Base-by-base conservation (phyloP, 2,797 vertebrate species). In the Galaxias olidus region DNA sequence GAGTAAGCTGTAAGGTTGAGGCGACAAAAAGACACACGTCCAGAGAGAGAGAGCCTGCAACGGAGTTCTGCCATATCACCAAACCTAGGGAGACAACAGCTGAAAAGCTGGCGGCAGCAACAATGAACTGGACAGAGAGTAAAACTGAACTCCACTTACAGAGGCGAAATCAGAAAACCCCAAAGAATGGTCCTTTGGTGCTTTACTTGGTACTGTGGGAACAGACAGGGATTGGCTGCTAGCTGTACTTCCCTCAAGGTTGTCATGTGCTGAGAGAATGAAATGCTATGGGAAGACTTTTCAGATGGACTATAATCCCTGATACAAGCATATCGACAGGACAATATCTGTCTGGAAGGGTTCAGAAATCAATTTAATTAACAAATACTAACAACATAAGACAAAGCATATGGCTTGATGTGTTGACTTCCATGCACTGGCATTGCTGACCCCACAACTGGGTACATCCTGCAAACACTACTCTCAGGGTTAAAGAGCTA, bases 131-230 rank as follows among this genome's bases (percentile, higher is more conserved):
- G 57, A 65, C 19, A 69, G 43, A 69, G 73, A 75, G 71, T 71
- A 66, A 67, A 77, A 74, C 74, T 74, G 79, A 80, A 82, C 91
- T 91, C 87, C 89, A 96, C 95, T 95, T 94, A 96, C 94, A 92
- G 93, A 93, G 83, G 88, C 86, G 89, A 94, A 93, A 90, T 93
- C 92, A 86, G 94, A 92, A 92, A 94, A 94, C 86, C 90, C 94
- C 87, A 90, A 85, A 84, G 93, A 91, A 82, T 90, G 84, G 87
- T 93, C 93, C 92, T 92, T 93, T 87, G 93, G 78, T 78, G 92
- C 84, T 87, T 93, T 93, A 88, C 84, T 89, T 72, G 91, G 86
- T 84, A 91, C 92, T 83, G 92, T 88, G 56, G 89, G 82, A 86
- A 91, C 87, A 88, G 94, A 93, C 77, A 90, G 90, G 79, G 92